Evolutionary conservation across 2,797 vertebrate genomes (phyloP).

Genomic region (Chrysocyon brachyurus): DNA sequence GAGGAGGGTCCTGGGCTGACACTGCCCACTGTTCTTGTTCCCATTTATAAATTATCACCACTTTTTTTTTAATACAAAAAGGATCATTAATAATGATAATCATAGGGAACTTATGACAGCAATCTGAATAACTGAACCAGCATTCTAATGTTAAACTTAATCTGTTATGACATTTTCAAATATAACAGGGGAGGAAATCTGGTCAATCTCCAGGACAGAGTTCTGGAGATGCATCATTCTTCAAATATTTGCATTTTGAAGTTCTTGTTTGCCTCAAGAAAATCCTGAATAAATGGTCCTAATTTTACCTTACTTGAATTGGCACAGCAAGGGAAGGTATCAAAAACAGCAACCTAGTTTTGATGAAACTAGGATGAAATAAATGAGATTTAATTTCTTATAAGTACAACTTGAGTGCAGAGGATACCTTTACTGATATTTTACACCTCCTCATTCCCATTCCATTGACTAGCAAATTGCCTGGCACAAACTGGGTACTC

Average conservation of each 20-base stretch:
- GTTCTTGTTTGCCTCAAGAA: not conserved
- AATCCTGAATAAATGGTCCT: not conserved
- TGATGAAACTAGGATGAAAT: not conserved
- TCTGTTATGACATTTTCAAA: constrained; percentile 63
- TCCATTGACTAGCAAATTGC: not conserved
- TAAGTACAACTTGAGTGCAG: not conserved
- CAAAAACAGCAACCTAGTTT: not conserved
- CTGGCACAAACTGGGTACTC: not conserved
- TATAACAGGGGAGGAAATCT: constrained; percentile 37
- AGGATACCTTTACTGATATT: not conserved
- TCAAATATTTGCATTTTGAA: constrained; percentile 38
- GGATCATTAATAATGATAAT: constrained; percentile 57
- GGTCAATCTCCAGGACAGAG: not conserved
- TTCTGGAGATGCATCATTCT: constrained; percentile 20
- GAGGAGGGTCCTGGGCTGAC: not conserved
- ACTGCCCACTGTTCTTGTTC: not conserved
- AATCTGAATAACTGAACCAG: constrained; percentile 45
- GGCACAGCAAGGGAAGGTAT: not conserved
- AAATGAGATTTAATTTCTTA: constrained; percentile 24
- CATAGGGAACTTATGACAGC: not conserved
- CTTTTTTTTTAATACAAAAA: not conserved
- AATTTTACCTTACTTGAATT: not conserved
- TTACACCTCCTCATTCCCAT: not conserved
- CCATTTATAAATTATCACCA: not conserved
- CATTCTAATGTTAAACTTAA: constrained; percentile 65